Evolutionary conservation across 2,888 invertebrate genomes (phyloP), one percentile per base, ranked within the genome.

Genomic region (Heliconius erato): DNA sequence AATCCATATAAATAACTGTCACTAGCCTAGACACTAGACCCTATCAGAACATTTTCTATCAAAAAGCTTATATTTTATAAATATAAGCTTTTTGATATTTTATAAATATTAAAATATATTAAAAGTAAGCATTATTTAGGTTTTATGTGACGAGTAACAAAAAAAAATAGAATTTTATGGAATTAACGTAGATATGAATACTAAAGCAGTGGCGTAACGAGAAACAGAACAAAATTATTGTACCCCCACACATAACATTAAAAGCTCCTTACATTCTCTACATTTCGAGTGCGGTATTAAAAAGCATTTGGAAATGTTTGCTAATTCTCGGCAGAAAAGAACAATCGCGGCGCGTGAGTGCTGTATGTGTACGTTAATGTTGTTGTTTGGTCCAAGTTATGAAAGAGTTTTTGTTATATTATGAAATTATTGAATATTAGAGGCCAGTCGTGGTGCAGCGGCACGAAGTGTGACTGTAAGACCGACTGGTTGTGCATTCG

Each of bases 261-360:
- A 87, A 87, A 87, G 87, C 87, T 86, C 83, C 85, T 85, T 84
- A 86, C 85, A 84, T 85, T 85, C 82, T 84, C 82, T 88, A 91
- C 89, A 91, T 91, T 89, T 89, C 88, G 91, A 91, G 91, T 89
- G 90, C 88, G 90, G 92, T 92, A 93, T 94, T 93, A 94, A 94
- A 94, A 93, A 92, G 91, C 92, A 94, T 93, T 94, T 92, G 88
- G 91, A 91, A 92, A 93, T 92, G 93, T 94, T 94, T 92, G 93
- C 92, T 95, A 94, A 95, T 95, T 94, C 94, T 91, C 89, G 89
- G 88, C 89, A 93, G 91, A 93, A 94, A 94, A 94, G 93, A 94
- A 94, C 93, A 92, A 93, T 92, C 89, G 90, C 89, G 88, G 89
- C 90, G 89, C 87, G 92, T 90, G 92, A 93, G 92, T 92, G 92